Conservation (phyloP, 2,888 invertebrate genomes). For the Heliconius ethilla region DNA sequence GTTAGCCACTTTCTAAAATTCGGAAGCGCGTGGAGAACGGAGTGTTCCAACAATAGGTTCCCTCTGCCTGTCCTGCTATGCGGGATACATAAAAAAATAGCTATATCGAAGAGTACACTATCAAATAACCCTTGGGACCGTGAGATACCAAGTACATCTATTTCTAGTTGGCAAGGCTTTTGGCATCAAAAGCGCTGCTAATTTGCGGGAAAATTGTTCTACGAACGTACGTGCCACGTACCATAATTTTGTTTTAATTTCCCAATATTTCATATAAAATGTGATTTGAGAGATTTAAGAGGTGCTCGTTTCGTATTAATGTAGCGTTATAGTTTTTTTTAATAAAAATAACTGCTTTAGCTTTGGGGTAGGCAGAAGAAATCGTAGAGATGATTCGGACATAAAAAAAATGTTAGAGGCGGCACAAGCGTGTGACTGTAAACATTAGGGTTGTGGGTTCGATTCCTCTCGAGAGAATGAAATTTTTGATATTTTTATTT, state of each 20-base stretch:
- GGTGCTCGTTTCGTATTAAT: not conserved
- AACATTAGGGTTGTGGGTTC: not conserved
- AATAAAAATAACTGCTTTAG: not conserved
- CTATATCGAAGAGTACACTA: not conserved
- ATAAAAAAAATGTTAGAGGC: no score
- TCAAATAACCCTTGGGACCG: constrained; percentile 55
- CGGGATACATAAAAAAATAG: not conserved
- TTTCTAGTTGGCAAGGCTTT: constrained; percentile 52
- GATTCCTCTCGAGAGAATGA: not conserved
- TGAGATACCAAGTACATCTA: constrained; percentile 57
- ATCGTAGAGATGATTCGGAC: no score
- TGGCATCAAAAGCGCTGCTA: constrained; percentile 29
- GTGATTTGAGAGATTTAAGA: not conserved
- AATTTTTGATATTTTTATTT: not conserved
- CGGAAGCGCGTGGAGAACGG: not conserved
- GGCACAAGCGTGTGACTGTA: not conserved
- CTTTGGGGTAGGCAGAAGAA: no score
- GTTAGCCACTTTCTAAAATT: no score
- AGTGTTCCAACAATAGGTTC: not conserved
- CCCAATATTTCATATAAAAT: constrained; percentile 16
- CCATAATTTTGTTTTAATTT: constrained; percentile 24
- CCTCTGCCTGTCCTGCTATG: not conserved
- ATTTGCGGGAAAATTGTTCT: constrained; percentile 36
- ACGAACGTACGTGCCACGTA: constrained; percentile 3
- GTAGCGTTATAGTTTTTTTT: not conserved